Percentiles rank a stretch among this genome's conserved stretches.
These are phyloP conservation scores for Notothenia rossii DNA, from an alignment of 2,113 vertebrate species.

Conservation along the genomic window DNA sequence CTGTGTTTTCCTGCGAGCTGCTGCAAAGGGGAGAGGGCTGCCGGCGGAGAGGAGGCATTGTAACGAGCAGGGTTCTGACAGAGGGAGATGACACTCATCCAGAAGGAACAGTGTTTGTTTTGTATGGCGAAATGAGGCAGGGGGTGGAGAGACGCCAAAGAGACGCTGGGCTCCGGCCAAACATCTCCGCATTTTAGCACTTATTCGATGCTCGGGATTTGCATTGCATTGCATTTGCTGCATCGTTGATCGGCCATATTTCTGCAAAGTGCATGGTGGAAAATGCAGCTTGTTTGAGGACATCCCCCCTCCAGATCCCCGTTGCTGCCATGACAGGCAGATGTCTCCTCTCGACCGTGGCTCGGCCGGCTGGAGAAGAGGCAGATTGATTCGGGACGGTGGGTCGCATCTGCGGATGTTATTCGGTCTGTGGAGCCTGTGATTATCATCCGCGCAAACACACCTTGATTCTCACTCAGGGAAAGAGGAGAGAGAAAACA, in stretches of 20 bases:
- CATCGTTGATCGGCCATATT: conserved; percentile 51
- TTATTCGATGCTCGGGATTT: conserved; percentile 52
- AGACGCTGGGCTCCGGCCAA: conserved; percentile 83
- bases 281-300: conserved; percentile 81
- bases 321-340: conserved; percentile 82
- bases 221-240: conserved; percentile 63
- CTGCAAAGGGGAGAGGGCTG: conserved; percentile 46
- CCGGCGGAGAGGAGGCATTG: conserved; percentile 34
- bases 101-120: conserved; percentile 76
- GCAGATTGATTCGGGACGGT: conserved; percentile 77
- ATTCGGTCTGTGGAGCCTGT: conserved; percentile 67
- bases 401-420: conserved; percentile 72
- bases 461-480: conserved; percentile 80
- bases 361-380: conserved; percentile 73
- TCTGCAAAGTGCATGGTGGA: conserved; percentile 68
- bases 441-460: conserved; percentile 54
- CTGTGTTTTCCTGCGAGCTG: conserved; percentile 58
- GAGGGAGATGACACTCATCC: conserved; percentile 63
- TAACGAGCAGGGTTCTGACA: conserved; percentile 59
- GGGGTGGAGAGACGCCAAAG: conserved; percentile 80
- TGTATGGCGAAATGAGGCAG: conserved; percentile 78
- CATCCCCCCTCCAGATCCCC: conserved; percentile 70
- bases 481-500: conserved; percentile 66
- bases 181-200: conserved; percentile 78
- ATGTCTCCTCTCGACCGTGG: conserved; percentile 76